Evolutionary conservation across 2,888 invertebrate species (phyloP).

Genomic region (Mycalesis mineus): DNA sequence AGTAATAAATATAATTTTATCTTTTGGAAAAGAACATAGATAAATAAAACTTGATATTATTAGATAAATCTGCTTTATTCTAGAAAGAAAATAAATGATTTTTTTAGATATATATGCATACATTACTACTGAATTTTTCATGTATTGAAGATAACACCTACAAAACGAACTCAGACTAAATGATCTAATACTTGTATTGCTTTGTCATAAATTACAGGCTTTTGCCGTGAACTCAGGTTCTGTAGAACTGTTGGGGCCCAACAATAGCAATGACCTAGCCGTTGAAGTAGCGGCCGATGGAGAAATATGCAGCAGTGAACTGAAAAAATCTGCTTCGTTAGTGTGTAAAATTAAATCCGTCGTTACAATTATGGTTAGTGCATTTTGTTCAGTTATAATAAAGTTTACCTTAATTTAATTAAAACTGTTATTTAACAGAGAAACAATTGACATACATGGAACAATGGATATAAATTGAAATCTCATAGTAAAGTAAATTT

Average conservation of each 20-base stretch:
- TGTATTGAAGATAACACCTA: too few relatives aligned
- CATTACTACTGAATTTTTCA: too few relatives aligned
- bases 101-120: too few relatives aligned
- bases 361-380: not conserved
- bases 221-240: constrained; percentile 10
- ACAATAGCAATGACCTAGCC: not conserved
- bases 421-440: too few relatives aligned
- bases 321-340: not conserved
- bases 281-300: not conserved
- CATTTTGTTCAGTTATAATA: not conserved
- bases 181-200: too few relatives aligned
- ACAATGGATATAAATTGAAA: too few relatives aligned
- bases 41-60: not conserved
- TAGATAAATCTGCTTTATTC: not conserved
- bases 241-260: constrained; percentile 20
- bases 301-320: not conserved
- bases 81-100: not conserved
- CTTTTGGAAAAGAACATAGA: not conserved
- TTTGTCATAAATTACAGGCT: constrained; percentile 1
- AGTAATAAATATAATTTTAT: not conserved
- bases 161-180: too few relatives aligned
- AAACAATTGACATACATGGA: too few relatives aligned
- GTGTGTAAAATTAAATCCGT: not conserved
- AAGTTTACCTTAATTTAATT: too few relatives aligned
- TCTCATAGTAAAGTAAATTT: too few relatives aligned